Base-by-base conservation (phyloP, 2,888 invertebrate genomes). In the Dicroscelio sp. region DNA sequence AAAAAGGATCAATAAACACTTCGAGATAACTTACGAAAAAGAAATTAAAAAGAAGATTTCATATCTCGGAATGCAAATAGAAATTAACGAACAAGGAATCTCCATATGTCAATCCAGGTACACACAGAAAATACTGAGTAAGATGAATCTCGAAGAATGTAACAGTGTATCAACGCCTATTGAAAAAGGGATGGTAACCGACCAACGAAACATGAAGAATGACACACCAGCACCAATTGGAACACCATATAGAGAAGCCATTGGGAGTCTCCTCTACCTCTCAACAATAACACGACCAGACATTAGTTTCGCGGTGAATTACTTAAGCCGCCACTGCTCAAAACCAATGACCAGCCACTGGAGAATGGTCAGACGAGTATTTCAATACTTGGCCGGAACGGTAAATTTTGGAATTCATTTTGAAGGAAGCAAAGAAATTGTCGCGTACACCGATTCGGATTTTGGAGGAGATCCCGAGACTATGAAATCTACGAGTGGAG, bases 61-160 rank as follows among this genome's bases (percentile, higher is more conserved):
- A 5, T 52, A 52, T 20, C 52, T 52, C 10, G n/a, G 52, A 5
- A 52, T 52, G 52, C 12, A 52, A 20, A 6, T 52, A 5, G n/a
- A 6, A 20, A 52, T 76, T 4, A 63, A 89, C 67, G 85, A 86
- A 76, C 27, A 76, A 43, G 76, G 90, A 67, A 88, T 95, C 67
- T 60, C 90, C 12, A 63, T 52, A 20, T 14, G 52, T 52, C 52
- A 52, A n/a, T 20, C 52, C 52, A 52, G n/a, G n/a, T 93, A 89
- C 73, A 93, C 23, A 55, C 94, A 35, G 84, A 52, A 69, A 82
- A 58, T 27, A 12, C 92, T 12, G 88, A 90, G 33, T n/a, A 8
- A 20, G 33, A 88, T 60, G 52, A 88, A 73, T 91, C 90, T 52
- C 4, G 20, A 52, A 20, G 10, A 8, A 52, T 52, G 52, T 20